phyloP scores from a whole-genome alignment of 2,797 vertebrate genomes.

The Buceros bicornis region DNA sequence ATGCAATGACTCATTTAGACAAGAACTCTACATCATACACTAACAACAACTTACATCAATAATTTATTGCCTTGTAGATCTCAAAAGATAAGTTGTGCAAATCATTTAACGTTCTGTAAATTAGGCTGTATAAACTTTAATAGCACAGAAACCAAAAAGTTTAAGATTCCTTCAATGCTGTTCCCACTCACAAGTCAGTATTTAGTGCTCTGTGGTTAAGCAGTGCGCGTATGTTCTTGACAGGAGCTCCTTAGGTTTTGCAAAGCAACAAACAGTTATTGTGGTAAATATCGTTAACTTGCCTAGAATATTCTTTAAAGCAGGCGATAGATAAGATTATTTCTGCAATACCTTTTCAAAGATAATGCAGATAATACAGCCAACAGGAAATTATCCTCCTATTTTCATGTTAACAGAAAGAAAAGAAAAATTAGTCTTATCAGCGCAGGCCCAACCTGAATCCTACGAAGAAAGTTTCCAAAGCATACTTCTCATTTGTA shows the following conservation, averaged over 20 bases:
- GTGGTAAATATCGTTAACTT: neutral
- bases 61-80: neutral
- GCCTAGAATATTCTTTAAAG: neutral
- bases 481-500: neutral
- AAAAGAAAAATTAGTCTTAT: neutral
- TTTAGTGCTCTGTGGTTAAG: neutral
- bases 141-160: neutral
- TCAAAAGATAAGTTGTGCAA: neutral
- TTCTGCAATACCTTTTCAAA: neutral
- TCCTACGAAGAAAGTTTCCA: neutral
- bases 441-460: neutral
- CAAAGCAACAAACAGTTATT: neutral
- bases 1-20: too few relatives aligned
- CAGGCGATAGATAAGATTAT: neutral
- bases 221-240: accelerated
- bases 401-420: neutral
- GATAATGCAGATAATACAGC: neutral
- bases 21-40: neutral
- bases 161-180: neutral
- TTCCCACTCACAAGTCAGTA: neutral
- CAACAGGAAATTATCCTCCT: neutral
- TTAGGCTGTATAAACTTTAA: neutral
- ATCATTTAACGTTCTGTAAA: neutral
- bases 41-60: neutral
- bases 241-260: neutral